Evolutionary conservation across 2,797 vertebrate species (phyloP).

Genomic region (Argya squamiceps): DNA sequence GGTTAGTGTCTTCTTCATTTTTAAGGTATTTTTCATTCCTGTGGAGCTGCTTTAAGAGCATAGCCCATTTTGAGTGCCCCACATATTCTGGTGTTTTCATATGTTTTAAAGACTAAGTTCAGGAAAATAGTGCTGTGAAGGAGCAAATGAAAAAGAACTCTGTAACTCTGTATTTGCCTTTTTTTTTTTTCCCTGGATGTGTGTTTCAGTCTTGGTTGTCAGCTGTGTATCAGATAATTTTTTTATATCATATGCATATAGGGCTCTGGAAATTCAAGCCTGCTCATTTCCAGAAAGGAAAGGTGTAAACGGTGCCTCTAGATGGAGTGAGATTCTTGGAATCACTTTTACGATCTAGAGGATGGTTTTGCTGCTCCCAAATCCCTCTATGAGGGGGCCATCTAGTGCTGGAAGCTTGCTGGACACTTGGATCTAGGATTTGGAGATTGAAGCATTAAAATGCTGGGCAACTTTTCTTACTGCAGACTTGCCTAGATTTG

Average conservation of each 20-base stretch:
- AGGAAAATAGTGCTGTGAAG: background rate
- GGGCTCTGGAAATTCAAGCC: background rate
- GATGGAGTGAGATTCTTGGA: background rate
- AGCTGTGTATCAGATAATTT: background rate
- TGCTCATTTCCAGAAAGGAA: background rate
- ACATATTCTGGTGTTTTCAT: background rate
- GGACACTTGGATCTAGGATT: background rate
- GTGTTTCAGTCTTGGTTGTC: background rate
- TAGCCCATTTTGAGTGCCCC: background rate
- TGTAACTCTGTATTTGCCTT: background rate
- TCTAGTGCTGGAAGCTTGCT: conserved; percentile 17
- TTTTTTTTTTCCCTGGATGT: background rate
- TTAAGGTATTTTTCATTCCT: background rate
- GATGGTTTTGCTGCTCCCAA: background rate
- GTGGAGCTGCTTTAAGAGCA: background rate
- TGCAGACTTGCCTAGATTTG: background rate
- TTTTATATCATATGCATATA: background rate
- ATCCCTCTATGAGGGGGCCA: background rate
- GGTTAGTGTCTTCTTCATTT: conserved; percentile 75
- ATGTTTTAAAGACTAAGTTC: background rate
- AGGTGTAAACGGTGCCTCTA: background rate
- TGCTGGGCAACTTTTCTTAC: background rate
- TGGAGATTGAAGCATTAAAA: background rate
- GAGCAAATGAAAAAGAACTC: background rate
- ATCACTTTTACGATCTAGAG: background rate